Base-by-base conservation (phyloP, 2,888 invertebrate genomes). In the Dryobotodes eremita region DNA sequence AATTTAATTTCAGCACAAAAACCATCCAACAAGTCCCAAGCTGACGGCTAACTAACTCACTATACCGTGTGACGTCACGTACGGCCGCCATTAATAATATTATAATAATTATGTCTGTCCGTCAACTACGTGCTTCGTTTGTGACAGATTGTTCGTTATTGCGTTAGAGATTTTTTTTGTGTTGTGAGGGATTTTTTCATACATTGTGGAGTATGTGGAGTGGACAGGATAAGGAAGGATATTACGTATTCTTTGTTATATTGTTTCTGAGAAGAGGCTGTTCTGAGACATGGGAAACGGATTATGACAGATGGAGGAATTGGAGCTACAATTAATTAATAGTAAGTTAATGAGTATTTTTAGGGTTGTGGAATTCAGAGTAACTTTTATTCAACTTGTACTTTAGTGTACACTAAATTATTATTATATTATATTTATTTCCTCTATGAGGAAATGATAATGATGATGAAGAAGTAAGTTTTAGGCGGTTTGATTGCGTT, bases 61-160 rank as follows among this genome's bases (percentile, higher is more conserved):
- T 65, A 59, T 36, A 46, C 57, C 13, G n/a, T 75, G 77, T 88
- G 82, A 86, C 82, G 88, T 88, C 88, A 85, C 82, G 82, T 66
- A 10, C 75, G 46, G 42, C 42, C n/a, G 23, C 72, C 75, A 69
- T 85, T 84, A 82, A 87, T 82, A 84, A 82, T 80, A 87, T 76
- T 87, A 77, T 85, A 82, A 82, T 84, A 87, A 89, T 87, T 84
- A 78, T 74, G 87, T 74, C 76, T 71, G 80, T 65, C 77, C 77
- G 75, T 88, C 77, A 78, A 61, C 62, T 76, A 80, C 84, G 87
- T 80, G 84, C 59, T 74, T 31, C 69, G 65, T 79, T 62, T 80
- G 70, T 76, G 87, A 72, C 66, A 85, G 85, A 81, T 70, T 26
- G 59, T 70, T 65, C 70, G 48, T 85, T 85, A 81, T 80, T 77